Evolutionary conservation across 2,888 invertebrate genomes (phyloP), one percentile per base, ranked within the genome.

Genomic region (Dicycla oo): DNA sequence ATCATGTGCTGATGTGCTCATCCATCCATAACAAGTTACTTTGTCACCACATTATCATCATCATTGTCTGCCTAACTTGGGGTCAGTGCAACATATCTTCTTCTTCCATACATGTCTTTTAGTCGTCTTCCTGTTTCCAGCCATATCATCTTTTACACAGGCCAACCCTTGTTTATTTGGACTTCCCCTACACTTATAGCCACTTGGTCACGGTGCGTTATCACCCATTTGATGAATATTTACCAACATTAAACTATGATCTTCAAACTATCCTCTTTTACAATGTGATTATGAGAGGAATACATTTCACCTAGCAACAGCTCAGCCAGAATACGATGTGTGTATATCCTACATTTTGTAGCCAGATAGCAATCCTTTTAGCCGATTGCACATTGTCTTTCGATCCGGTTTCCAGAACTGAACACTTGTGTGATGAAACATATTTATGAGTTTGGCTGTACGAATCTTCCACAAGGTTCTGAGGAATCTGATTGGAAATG

Each of bases 341-440:
- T 62, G 47, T 65, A 56, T 63, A 66, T 64, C 34, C 43, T 61
- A 79, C 63, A 78, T 80, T 64, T 78, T 72, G 73, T 79, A 43
- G 26, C 30, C 23, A 53, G 57, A 56, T 40, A 71, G 57, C 56
- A 67, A 80, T 80, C 80, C 84, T 80, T 80, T 80, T 83, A 80
- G 80, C 66, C 58, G 80, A 80, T 80, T 80, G 83, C 69, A 74
- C 66, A 80, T 80, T 69, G 69, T 80, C 62, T 80, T 66, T 56
- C 60, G 73, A 80, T 69, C 47, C 23, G 11, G 53, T 53, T 56
- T 34, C 45, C 43, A 8, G 43, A 15, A n/a, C 38, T 15, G 51
- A 53, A 71, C 68, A 64, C 47, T 73, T 49, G n/a, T 45, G 57
- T 43, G n/a, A 65, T 65, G 45, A 53, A 53, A 65, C 40, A 65